Conservation (phyloP, 2,888 invertebrate genomes). For the Protophormia terraenovae region DNA sequence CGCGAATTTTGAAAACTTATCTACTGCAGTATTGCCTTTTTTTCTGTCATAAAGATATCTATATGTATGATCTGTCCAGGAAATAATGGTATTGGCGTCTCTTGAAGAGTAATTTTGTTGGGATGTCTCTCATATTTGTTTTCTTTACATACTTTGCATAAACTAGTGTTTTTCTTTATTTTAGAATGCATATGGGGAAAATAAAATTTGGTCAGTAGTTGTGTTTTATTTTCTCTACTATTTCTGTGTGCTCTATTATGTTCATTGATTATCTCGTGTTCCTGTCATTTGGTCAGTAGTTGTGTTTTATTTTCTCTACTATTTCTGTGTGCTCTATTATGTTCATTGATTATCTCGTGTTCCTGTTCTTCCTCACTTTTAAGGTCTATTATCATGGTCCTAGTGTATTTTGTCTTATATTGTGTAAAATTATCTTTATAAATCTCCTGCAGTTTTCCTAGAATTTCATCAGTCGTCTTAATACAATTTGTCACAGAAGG, state of each 20-base stretch:
- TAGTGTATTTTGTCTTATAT: neutral
- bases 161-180: neutral
- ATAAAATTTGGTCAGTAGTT: neutral
- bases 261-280: slow-evolving; percentile 3
- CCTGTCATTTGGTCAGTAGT: too few species aligned
- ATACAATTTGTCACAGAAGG: too few species aligned
- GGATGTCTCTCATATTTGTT: too few species aligned
- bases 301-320: too few species aligned
- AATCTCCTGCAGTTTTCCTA: too few species aligned
- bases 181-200: slow-evolving; percentile 19
- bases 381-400: neutral
- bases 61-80: too few species aligned
- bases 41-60: slow-evolving; percentile 17
- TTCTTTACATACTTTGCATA: too few species aligned
- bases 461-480: too few species aligned
- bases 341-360: too few species aligned
- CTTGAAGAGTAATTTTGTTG: too few species aligned
- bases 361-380: slow-evolving; percentile 30
- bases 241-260: slow-evolving; percentile 22
- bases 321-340: too few species aligned
- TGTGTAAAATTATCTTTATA: slow-evolving; percentile 19
- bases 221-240: neutral
- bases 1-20: slow-evolving; percentile 11
- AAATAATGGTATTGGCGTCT: too few species aligned
- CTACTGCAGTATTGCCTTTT: neutral